Evolutionary conservation across 2,888 invertebrate genomes (phyloP).

Genomic region (Platerodrilus igneus): DNA sequence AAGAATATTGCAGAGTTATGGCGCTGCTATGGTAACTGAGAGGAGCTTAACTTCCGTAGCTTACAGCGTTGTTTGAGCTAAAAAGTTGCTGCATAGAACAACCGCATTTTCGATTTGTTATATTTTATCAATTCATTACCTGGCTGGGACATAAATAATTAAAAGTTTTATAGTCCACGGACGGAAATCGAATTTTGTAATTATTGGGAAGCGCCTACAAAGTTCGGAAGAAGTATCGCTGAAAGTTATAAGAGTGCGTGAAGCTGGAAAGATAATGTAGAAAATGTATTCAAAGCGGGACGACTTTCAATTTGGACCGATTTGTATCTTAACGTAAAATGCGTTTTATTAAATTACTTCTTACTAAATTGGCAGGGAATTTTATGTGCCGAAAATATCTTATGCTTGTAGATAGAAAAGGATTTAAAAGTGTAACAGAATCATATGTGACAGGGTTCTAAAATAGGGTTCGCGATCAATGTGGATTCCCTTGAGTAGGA

Average conservation of each 20-base stretch:
- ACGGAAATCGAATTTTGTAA: conserved; percentile 21
- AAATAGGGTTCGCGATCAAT: conserved; percentile 27
- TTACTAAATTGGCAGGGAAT: conserved; percentile 7
- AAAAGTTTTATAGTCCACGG: conserved; percentile 16
- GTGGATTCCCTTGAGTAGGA: conserved; percentile 25
- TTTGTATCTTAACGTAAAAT: conserved; percentile 4
- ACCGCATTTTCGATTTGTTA: background rate
- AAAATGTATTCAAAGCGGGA: conserved; percentile 22
- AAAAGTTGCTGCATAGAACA: too few relatives aligned
- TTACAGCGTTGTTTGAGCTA: too few relatives aligned
- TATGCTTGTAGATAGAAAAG: conserved; percentile 12
- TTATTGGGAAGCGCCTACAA: conserved; percentile 23
- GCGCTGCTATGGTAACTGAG: too few relatives aligned
- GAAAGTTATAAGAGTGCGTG: conserved; percentile 18
- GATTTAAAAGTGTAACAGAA: conserved; percentile 18
- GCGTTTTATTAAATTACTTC: conserved; percentile 11
- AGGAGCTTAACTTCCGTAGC: too few relatives aligned
- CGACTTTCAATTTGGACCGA: conserved; percentile 18
- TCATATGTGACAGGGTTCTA: conserved; percentile 24
- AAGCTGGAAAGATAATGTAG: conserved; percentile 23
- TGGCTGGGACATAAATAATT: conserved; percentile 13
- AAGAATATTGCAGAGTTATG: too few relatives aligned
- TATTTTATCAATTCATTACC: conserved; percentile 14
- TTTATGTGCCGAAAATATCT: conserved; percentile 9
- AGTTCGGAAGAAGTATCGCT: conserved; percentile 12